Evolutionary conservation across 2,797 vertebrate species (phyloP).

Genomic region (Chrysocyon brachyurus): DNA sequence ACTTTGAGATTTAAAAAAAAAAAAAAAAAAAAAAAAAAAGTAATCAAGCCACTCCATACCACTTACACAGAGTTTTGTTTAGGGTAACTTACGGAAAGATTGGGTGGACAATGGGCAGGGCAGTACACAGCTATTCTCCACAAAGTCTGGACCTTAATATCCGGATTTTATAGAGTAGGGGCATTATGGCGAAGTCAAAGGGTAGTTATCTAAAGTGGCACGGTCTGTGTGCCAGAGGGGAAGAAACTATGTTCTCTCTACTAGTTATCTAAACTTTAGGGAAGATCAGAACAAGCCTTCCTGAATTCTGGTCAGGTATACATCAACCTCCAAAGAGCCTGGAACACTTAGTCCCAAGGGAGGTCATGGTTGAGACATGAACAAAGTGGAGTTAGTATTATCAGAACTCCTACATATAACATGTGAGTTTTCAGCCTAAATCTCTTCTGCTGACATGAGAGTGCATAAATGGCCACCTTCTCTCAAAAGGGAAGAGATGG

Average conservation of each 20-base stretch:
- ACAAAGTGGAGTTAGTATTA: neutral
- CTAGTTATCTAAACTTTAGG: neutral
- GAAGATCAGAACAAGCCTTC: neutral
- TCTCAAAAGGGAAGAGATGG: neutral
- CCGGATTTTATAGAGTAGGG: neutral
- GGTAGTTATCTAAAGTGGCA: neutral
- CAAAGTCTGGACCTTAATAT: neutral
- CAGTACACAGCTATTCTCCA: neutral
- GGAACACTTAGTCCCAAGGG: neutral
- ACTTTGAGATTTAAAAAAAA: too few species aligned
- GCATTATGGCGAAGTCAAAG: neutral
- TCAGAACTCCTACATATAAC: neutral
- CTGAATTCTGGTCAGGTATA: neutral
- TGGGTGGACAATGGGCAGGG: neutral
- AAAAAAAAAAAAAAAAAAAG: neutral
- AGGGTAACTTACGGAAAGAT: neutral
- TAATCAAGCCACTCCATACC: neutral
- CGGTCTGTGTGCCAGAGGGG: neutral
- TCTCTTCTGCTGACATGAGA: neutral
- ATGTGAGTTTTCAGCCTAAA: fast-evolving
- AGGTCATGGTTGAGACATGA: neutral
- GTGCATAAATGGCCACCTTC: neutral
- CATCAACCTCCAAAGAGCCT: neutral
- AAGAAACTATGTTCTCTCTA: neutral
- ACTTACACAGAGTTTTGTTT: neutral